Conservation (phyloP, 2,797 vertebrate genomes). For the Acanthis flammea region DNA sequence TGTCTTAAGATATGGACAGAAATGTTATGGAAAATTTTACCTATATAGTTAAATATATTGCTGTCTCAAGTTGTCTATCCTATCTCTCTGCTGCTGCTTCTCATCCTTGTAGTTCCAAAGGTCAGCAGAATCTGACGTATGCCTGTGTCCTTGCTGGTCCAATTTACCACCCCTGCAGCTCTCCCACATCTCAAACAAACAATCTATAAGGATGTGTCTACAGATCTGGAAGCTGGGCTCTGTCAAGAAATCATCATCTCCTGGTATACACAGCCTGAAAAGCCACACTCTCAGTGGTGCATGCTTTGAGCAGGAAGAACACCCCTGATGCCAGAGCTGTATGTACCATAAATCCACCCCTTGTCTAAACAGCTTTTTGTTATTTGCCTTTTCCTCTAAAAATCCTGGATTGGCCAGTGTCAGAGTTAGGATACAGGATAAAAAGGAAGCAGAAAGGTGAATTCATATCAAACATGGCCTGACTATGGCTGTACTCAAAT, state of each 20-base stretch:
- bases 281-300: background rate
- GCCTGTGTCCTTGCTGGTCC: background rate
- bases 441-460: background rate
- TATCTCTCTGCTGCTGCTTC: background rate
- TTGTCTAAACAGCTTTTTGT: background rate
- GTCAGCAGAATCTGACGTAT: background rate
- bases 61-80: background rate
- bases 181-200: background rate
- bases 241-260: background rate
- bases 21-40: background rate
- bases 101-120: background rate
- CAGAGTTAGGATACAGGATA: background rate
- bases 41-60: background rate
- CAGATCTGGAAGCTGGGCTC: background rate
- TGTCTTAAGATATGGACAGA: background rate
- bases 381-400: background rate
- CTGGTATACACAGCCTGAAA: accelerated
- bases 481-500: background rate
- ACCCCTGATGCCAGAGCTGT: background rate
- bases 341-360: too few species aligned
- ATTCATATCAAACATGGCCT: background rate
- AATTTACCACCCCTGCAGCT: background rate
- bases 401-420: background rate
- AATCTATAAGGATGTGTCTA: background rate
- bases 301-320: background rate